Base-by-base conservation (phyloP, 1,140 invertebrate species). In the Acromyrmex charruanus region DNA sequence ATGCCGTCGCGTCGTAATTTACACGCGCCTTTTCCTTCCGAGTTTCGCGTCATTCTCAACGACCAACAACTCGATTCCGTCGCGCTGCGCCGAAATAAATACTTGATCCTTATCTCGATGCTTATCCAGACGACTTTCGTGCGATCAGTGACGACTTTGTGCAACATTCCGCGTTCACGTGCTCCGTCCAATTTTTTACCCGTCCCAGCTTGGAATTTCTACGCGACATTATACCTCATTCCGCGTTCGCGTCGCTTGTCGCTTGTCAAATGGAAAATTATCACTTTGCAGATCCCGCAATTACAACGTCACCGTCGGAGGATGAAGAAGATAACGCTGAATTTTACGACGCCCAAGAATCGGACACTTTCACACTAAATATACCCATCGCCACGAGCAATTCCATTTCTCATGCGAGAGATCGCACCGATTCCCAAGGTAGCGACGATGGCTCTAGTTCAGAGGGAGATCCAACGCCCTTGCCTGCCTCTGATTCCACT, bases 331-430 rank as follows among this genome's bases (percentile, higher is more conserved):
- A 99, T 87, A 97, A 97, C 94, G 95, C 92, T 10, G 98, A 98
- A 91, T 99, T 99, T 95, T 99, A 98, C 94, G 99, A 99, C 96
- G 98, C 98, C 3, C 96, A 98, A 94, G 97, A 98, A 92, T 97
- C 97, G 65, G 97, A 95, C 87, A 96, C 96, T n/a, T 97, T 97
- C 94, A 97, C 97, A 80, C 95, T 97, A 87, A 97, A 96, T 93
- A 96, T 97, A 92, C 96, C 96, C 49, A 91, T 91, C 1, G 88
- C 92, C 49, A 90, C 93, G 6, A 85, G 90, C 16, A 94, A 94
- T 85, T 94, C 94, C 2, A 89, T 93, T 66, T 93, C 92, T 16
- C 88, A 89, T 10, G 92, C 91, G 87, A 89, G 94, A 87, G 93
- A 94, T 87, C 89, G 94, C 71, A 94, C 91, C 58, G 94, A 95